Conservation (phyloP, 2,113 vertebrate species). For the Salvelinus alpinus region DNA sequence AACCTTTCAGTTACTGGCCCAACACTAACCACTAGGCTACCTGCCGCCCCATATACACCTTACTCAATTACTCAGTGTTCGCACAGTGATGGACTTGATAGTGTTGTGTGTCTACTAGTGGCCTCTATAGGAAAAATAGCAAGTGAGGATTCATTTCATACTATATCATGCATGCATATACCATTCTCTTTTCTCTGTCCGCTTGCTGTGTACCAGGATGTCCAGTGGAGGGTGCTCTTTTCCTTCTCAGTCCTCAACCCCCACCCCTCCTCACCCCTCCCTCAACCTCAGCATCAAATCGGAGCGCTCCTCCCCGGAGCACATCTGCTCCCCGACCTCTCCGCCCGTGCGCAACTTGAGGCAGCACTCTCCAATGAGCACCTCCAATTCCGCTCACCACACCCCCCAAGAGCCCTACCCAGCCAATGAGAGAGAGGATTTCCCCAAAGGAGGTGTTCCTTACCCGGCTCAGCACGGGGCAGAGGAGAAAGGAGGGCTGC, state of each 20-base stretch:
- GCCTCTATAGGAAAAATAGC: conserved; percentile 8
- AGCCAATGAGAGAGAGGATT: conserved; percentile 67
- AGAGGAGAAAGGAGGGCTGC: conserved; percentile 62
- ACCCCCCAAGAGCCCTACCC: conserved; percentile 49
- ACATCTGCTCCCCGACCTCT: conserved; percentile 68
- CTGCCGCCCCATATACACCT: no score
- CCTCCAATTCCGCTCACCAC: conserved; percentile 44
- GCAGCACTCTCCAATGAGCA: conserved; percentile 63
- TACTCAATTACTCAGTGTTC: background rate
- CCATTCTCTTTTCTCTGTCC: background rate
- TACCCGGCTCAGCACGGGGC: conserved; percentile 64
- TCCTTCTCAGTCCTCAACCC: conserved; percentile 62
- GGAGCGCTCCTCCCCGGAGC: conserved; percentile 83
- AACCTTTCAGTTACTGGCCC: no score
- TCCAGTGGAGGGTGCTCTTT: conserved; percentile 69
- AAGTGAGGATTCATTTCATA: background rate
- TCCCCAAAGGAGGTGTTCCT: conserved; percentile 62
- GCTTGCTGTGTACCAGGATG: conserved; percentile 63
- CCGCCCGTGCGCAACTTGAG: conserved; percentile 64
- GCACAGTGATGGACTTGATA: no score
- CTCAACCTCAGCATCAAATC: conserved; percentile 86
- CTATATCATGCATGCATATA: background rate
- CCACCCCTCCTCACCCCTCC: conserved; percentile 59
- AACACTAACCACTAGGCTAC: background rate
- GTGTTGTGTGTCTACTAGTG: background rate